Evolutionary conservation across 1,140 invertebrate genomes (phyloP), one percentile per base, ranked within the genome.

Genomic region (Zaprionus nigranus): DNA sequence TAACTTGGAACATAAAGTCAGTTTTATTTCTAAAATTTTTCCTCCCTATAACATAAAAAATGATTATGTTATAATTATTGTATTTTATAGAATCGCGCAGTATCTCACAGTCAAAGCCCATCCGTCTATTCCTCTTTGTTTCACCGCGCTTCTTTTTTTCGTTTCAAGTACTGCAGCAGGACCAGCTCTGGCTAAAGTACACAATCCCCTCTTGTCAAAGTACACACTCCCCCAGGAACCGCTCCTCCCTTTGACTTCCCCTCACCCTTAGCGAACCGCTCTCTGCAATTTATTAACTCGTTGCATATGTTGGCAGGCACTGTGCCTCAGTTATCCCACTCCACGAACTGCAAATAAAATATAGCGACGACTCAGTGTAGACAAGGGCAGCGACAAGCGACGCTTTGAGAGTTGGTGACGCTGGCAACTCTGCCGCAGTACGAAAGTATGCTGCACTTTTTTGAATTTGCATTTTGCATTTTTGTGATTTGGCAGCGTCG

Each of bases 271-370:
- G n/a, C 30, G 9, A 20, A 49, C 30, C 22, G 2, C 11, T 28
- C 61, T 82, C 56, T 77, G 75, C 68, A 81, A 90, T 90, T 90
- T 90, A 90, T 90, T 90, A 90, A 90, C 85, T 82, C 85, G 82
- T 73, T 85, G 85, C 86, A 90, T 90, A 90, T 90, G 85, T 81
- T 90, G 80, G 78, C 77, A 69, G 73, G 69, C 81, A 82, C 62
- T 67, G 54, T 60, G 40, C 53, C 20, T 71, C 68, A 38, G 63
- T 36, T 46, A 46, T 64, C 63, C 24, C 59, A 68, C 51, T 51
- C 51, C 36, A 65, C 75, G 77, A 69, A 78, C 78, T 69, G 78
- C 82, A 87, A 87, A 83, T 82, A 88, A 82, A 87, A 83, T 51
- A 75, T 59, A 66, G 75, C 81, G 60, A 60, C 36, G 58, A 28